Conservation (phyloP, 2,113 vertebrate genomes). For the Mionectes macconnelli region DNA sequence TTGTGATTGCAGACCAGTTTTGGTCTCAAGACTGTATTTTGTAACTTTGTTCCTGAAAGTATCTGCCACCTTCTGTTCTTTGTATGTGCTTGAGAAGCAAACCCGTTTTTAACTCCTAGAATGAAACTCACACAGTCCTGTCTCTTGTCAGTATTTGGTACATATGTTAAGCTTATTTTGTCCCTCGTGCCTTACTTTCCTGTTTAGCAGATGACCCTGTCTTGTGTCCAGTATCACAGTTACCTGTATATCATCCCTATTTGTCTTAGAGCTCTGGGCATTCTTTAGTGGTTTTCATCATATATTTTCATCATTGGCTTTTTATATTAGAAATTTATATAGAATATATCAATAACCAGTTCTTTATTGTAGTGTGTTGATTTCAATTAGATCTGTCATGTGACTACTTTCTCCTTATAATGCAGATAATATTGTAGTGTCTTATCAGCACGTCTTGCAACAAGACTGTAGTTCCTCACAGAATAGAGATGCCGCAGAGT, state of each 20-base stretch:
- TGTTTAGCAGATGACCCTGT: not conserved
- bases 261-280: not conserved
- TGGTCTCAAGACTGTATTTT: not conserved
- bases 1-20: not conserved
- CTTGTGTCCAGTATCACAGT: not conserved
- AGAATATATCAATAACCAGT: not conserved
- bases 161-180: not conserved
- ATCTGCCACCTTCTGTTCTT: not conserved
- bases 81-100: not conserved
- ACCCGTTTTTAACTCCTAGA: not conserved
- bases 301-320: not conserved
- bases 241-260: not conserved
- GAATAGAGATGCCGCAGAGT: not conserved
- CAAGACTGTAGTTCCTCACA: not conserved
- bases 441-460: not conserved
- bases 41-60: not conserved
- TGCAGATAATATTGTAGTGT: not conserved
- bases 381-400: not conserved
- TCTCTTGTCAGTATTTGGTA: not conserved
- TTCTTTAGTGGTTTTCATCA: not conserved
- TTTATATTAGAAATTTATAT: not conserved
- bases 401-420: not conserved
- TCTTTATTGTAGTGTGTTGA: not conserved
- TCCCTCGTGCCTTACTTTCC: not conserved
- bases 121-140: not conserved